These are phyloP conservation scores for Cloeon dipterum DNA, from an alignment of 2,888 invertebrate species.

Conservation along the genomic window DNA sequence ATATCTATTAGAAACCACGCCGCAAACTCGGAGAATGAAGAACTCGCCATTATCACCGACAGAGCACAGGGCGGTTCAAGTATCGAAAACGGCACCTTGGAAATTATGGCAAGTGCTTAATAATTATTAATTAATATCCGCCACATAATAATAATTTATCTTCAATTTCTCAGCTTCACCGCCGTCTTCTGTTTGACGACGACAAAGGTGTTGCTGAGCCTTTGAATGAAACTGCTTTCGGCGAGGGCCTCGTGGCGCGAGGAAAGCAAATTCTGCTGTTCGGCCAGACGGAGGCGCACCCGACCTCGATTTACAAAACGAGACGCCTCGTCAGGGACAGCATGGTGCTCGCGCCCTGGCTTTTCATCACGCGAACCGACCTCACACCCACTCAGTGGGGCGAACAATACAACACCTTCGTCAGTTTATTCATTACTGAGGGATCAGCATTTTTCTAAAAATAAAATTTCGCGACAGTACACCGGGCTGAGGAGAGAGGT, in stretches of 20 bases:
- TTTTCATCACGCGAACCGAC: constrained; percentile 10
- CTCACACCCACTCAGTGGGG: constrained; percentile 22
- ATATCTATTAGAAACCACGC: constrained; percentile 36
- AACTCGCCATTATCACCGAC: constrained; percentile 37
- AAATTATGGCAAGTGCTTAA: constrained; percentile 42
- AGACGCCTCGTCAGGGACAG: constrained; percentile 12
- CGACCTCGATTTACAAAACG: not conserved
- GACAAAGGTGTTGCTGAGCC: constrained; percentile 84
- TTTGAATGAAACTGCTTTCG: constrained; percentile 56
- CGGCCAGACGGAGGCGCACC: constrained; percentile 11
- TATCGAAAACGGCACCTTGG: constrained; percentile 45
- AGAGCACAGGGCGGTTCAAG: constrained; percentile 65
- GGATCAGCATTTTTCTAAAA: too few species aligned
- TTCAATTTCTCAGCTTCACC: constrained; percentile 30
- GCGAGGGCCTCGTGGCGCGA: constrained; percentile 40
- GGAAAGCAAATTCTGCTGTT: constrained; percentile 38
- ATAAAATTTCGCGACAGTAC: too few species aligned
- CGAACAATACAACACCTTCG: not conserved
- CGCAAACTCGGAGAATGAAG: constrained; percentile 21
- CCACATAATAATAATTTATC: not conserved
- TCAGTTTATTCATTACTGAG: not conserved
- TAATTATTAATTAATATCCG: not conserved
- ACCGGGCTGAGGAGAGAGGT: constrained; percentile 28
- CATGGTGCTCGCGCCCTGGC: constrained; percentile 32
- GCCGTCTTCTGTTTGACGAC: constrained; percentile 67